Evolutionary conservation across 2,888 invertebrate genomes (phyloP), one percentile per base, ranked within the genome.

Genomic region (Diaperis boleti): DNA sequence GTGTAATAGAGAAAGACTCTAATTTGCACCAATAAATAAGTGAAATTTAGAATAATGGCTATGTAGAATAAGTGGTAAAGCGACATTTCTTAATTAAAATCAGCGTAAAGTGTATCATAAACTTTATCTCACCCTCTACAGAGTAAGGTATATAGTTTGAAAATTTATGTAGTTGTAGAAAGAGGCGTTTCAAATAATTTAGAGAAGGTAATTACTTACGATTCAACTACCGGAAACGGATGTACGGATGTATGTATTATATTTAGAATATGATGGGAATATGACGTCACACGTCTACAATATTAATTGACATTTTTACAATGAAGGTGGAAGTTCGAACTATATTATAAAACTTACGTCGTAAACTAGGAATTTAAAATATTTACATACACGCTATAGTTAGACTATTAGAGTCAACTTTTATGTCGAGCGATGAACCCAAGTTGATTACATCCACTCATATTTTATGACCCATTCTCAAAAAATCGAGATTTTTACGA

Each of bases 31-130:
- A 59, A 59, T 59, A 49, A 47, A 59, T 59, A 59, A 59, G 39
- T 59, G 41, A 41, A 47, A 59, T 59, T 49, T 59, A 59, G 41
- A 59, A 49, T 49, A 49, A 59, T 49, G 50, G 42, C 59, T 18
- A 39, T 41, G 59, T 59, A 50, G 37, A 49, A 59, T 59, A 59
- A 62, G 50, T 57, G 50, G 62, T 35, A 42, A 50, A 50, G 50
- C 63, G 29, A 63, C 47, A 63, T 54, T 59, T 63, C 59, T 54
- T 59, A 63, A 63, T 63, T 63, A 63, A 63, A 63, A 63, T 63
- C 59, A 63, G 47, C 37, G 52, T 63, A 63, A 59, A 63, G 54
- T 63, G 59, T 59, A 63, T 57, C 59, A 63, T 63, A 63, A 54
- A 63, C 52, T 59, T 59, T 63, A 63, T 63, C 47, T 37, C 59